phyloP scores from a whole-genome alignment of 35 echinoderm and acorn worm species.

The Acanthaster planci region DNA sequence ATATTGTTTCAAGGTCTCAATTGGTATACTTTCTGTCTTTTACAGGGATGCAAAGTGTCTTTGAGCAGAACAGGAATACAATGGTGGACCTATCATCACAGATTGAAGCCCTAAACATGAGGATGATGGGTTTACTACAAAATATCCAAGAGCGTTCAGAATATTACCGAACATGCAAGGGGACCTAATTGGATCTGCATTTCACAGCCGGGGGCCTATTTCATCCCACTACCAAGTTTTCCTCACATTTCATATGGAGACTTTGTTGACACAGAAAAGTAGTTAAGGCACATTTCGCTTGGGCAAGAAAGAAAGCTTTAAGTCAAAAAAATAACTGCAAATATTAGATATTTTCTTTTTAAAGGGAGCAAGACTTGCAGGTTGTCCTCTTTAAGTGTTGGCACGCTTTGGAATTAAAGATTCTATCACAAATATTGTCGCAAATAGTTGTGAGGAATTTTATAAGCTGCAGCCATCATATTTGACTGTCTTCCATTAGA shows the following conservation, averaged over 20 bases:
- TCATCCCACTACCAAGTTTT: background rate
- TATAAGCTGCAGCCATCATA: too few relatives aligned
- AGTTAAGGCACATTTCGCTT: too few relatives aligned
- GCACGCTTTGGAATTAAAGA: too few relatives aligned
- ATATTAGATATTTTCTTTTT: too few relatives aligned
- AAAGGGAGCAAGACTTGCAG: too few relatives aligned
- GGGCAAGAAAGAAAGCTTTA: too few relatives aligned
- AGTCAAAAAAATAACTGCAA: too few relatives aligned
- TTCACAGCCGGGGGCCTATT: background rate
- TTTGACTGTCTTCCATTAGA: too few relatives aligned
- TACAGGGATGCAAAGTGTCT: slow-evolving; percentile 70
- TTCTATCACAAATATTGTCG: too few relatives aligned
- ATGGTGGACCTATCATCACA: slow-evolving; percentile 66
- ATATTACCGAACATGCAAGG: slow-evolving; percentile 44
- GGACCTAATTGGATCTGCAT: background rate
- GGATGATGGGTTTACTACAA: slow-evolving; percentile 44
- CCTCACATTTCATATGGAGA: background rate
- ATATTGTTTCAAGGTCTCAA: background rate
- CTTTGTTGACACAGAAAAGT: too few relatives aligned
- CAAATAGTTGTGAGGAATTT: too few relatives aligned
- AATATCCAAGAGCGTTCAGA: slow-evolving; percentile 56
- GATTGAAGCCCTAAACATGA: slow-evolving; percentile 51
- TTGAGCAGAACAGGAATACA: slow-evolving; percentile 61
- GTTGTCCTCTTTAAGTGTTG: too few relatives aligned
- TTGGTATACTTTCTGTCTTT: background rate